A percentile compares a stretch with the other conserved stretches of the same genome.
These are phyloP conservation scores for Suillia variegata DNA, from an alignment of 2,888 invertebrate species.

Conservation along the genomic window DNA sequence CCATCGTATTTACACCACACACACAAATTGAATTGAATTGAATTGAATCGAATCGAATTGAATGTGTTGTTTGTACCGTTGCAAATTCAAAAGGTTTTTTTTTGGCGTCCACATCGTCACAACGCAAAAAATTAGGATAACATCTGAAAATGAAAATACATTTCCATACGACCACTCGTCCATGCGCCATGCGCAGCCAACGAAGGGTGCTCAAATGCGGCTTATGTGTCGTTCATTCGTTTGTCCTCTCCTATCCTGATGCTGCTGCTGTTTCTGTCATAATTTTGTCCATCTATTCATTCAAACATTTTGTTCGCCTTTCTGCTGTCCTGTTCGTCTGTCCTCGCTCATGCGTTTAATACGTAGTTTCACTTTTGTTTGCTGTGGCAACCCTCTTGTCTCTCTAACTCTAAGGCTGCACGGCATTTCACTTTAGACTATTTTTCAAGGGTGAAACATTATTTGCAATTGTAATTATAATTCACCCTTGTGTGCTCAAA, in stretches of 20 bases:
- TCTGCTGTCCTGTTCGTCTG: background rate
- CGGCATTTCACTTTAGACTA: background rate
- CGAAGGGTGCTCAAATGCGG: background rate
- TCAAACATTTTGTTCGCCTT: constrained; percentile 15
- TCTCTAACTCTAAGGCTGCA: background rate
- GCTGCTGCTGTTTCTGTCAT: constrained; percentile 24
- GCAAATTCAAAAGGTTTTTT: background rate
- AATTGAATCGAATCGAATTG: too few relatives aligned
- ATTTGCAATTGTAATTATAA: constrained; percentile 40
- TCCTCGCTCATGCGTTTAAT: background rate
- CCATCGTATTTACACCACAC: too few relatives aligned
- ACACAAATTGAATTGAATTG: constrained; percentile 11
- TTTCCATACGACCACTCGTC: too few relatives aligned
- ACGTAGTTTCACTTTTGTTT: background rate
- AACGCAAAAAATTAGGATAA: background rate
- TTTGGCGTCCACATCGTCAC: too few relatives aligned
- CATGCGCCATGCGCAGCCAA: too few relatives aligned
- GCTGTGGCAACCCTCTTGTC: background rate
- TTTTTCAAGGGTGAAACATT: constrained; percentile 25
- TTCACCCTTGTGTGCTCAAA: constrained; percentile 17
- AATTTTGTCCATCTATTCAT: constrained; percentile 16
- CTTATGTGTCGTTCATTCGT: constrained; percentile 17
- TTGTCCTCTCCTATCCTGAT: too few relatives aligned
- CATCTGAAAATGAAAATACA: constrained; percentile 4
- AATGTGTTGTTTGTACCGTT: too few relatives aligned